Evolutionary conservation across 2,888 invertebrate species (phyloP).

Genomic region (Mythimna lalbum): DNA sequence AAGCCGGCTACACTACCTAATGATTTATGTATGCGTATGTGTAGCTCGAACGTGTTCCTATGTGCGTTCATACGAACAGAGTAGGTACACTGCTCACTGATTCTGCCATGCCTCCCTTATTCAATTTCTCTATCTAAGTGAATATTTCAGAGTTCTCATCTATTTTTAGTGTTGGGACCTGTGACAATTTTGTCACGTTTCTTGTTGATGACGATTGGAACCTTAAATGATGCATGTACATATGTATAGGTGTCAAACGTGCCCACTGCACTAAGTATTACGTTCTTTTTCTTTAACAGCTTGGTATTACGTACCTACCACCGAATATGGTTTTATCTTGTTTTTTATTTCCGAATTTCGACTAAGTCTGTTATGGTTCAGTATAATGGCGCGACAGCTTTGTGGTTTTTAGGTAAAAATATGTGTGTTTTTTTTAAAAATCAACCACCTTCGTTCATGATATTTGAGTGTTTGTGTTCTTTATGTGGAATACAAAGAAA

Average conservation of each 20-base stretch:
- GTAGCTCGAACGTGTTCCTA: constrained; percentile 25
- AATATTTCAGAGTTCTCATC: constrained; percentile 49
- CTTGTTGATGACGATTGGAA: constrained; percentile 8
- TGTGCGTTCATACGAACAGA: constrained; percentile 56
- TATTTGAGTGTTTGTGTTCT: not conserved
- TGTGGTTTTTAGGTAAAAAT: not conserved
- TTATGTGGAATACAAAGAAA: not conserved
- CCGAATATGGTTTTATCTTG: not conserved
- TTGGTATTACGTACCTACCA: not conserved
- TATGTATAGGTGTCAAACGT: not conserved
- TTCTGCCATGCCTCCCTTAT: constrained; percentile 56
- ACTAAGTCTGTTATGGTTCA: not conserved
- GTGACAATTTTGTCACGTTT: constrained; percentile 29
- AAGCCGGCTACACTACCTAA: constrained; percentile 5
- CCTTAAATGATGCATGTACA: not conserved
- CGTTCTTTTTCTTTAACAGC: not conserved
- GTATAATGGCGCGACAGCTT: not conserved
- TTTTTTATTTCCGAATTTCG: not conserved
- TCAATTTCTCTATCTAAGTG: constrained; percentile 61
- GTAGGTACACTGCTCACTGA: constrained; percentile 56
- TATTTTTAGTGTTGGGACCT: constrained; percentile 44
- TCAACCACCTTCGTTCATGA: not conserved
- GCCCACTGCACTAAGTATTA: not conserved
- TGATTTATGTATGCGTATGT: constrained; percentile 33
- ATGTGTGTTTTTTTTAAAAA: too few relatives aligned